phyloP scores from a whole-genome alignment of 2,113 vertebrate species.

The Aepyceros melampus region DNA sequence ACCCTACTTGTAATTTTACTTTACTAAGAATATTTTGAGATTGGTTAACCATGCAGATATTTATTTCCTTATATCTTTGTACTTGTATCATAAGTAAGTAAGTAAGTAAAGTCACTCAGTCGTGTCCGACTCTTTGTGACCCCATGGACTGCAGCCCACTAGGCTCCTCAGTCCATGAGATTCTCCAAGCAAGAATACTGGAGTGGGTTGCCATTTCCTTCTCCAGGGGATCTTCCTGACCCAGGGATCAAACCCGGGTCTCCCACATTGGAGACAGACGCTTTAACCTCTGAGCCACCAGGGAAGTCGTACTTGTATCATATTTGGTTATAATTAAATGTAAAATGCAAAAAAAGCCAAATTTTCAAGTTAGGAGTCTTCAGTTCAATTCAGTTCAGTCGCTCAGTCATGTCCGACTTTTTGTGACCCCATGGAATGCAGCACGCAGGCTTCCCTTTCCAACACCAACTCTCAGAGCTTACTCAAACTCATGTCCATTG shows the following conservation, averaged over 20 bases:
- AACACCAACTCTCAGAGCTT: neutral
- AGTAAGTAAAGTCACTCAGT: too few relatives aligned
- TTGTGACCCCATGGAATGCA: neutral
- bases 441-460: neutral
- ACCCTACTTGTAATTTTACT: neutral
- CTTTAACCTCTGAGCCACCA: too few relatives aligned
- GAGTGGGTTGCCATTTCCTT: too few relatives aligned
- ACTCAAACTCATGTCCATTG: neutral
- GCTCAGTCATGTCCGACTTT: rapidly evolving
- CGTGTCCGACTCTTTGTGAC: too few relatives aligned
- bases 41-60: neutral
- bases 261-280: too few relatives aligned
- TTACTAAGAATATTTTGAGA: neutral
- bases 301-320: neutral
- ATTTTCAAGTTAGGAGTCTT: neutral
- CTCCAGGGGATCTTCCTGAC: too few relatives aligned
- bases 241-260: too few relatives aligned
- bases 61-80: neutral
- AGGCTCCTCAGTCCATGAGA: too few relatives aligned
- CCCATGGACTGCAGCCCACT: too few relatives aligned
- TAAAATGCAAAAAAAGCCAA: neutral
- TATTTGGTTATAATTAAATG: neutral
- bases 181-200: too few relatives aligned
- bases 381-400: neutral
- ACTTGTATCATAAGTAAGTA: neutral